These are phyloP conservation scores for Lypha dubia DNA, from an alignment of 2,888 invertebrate genomes.

Conservation along the genomic window DNA sequence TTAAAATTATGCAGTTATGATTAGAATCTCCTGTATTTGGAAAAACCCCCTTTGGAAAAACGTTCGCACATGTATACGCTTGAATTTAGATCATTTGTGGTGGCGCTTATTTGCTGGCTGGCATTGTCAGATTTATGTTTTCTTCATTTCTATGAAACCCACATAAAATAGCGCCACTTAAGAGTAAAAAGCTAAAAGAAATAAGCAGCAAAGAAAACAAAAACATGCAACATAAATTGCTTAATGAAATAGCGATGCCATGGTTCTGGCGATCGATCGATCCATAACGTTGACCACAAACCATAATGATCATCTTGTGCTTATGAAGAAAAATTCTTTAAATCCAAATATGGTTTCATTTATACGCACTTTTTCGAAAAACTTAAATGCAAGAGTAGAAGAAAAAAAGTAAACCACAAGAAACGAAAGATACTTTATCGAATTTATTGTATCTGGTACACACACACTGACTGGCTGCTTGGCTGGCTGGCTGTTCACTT, in stretches of 20 bases:
- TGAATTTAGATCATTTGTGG: conserved; percentile 60
- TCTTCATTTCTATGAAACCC: conserved; percentile 63
- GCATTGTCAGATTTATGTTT: conserved; percentile 59
- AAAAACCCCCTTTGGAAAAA: conserved; percentile 48
- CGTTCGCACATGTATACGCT: conserved; percentile 20
- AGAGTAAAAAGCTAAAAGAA: not conserved
- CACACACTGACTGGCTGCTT: not conserved
- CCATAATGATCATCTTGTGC: conserved; percentile 59
- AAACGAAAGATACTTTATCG: conserved; percentile 17
- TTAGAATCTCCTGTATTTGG: conserved; percentile 69
- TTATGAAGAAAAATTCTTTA: conserved; percentile 67
- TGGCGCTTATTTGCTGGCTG: conserved; percentile 62
- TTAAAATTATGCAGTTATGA: conserved; percentile 58
- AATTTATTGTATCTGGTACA: not conserved
- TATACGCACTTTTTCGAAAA: conserved; percentile 59
- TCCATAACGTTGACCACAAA: not conserved
- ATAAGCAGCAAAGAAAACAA: not conserved
- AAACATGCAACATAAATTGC: conserved; percentile 20
- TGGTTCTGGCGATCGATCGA: not conserved
- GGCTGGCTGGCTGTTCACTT: not conserved
- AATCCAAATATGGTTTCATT: conserved; percentile 64
- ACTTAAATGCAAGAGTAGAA: conserved; percentile 3
- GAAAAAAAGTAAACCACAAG: not conserved
- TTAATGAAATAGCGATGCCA: conserved; percentile 32
- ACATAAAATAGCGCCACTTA: conserved; percentile 71